Evolutionary conservation across 2,888 invertebrate species (phyloP).

Genomic region (Coenonympha glycerion): DNA sequence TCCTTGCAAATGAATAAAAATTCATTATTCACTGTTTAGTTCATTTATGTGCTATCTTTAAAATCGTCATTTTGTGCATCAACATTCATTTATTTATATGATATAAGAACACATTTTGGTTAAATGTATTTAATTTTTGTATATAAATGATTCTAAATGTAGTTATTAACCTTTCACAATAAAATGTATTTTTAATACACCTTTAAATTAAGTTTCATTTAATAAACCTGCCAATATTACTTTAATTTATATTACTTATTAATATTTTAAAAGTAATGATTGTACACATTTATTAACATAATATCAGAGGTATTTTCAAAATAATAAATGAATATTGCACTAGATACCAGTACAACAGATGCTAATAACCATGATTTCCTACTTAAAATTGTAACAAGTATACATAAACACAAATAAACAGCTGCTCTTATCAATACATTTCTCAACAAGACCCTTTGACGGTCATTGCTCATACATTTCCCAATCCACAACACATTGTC

Average conservation of each 20-base stretch:
- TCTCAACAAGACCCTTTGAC: constrained; percentile 41
- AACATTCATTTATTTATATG: constrained; percentile 1
- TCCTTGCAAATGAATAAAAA: neutral
- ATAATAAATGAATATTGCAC: constrained; percentile 47
- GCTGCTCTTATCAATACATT: constrained; percentile 39
- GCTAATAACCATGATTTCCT: constrained; percentile 40
- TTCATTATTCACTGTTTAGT: neutral
- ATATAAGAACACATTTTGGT: constrained; percentile 17
- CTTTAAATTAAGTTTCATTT: constrained; percentile 47
- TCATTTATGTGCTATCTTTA: neutral
- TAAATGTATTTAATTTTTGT: constrained; percentile 68
- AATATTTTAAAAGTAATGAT: constrained; percentile 5
- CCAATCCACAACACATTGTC: constrained; percentile 46
- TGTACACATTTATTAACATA: constrained; percentile 11
- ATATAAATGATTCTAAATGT: constrained; percentile 71
- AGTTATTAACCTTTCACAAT: constrained; percentile 72
- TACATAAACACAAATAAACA: constrained; percentile 43
- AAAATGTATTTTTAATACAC: constrained; percentile 76
- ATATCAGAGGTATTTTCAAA: constrained; percentile 38
- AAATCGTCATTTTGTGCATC: neutral
- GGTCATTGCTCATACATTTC: constrained; percentile 46
- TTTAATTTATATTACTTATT: constrained; percentile 17
- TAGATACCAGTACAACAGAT: constrained; percentile 40
- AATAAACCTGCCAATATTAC: constrained; percentile 3
- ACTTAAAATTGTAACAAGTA: constrained; percentile 43